Conservation (phyloP, 2,113 vertebrate species). For the Chloroceryle aenea region DNA sequence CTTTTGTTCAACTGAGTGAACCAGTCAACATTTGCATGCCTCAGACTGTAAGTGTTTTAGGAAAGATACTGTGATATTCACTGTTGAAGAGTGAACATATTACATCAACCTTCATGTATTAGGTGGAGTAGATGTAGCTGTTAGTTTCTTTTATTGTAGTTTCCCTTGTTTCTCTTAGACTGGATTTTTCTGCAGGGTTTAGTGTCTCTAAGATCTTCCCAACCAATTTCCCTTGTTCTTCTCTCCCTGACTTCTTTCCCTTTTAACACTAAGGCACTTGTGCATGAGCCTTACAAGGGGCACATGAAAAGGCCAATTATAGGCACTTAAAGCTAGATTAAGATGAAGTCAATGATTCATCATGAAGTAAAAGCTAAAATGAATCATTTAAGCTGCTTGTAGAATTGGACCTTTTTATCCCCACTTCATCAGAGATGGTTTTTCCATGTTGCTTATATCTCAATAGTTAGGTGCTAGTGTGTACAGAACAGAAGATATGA, state of each 20-base stretch:
- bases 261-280: neutral
- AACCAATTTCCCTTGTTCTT: neutral
- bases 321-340: neutral
- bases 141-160: neutral
- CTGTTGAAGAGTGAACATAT: neutral
- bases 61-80: neutral
- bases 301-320: neutral
- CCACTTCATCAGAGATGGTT: constrained; percentile 23
- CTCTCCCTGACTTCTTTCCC: neutral
- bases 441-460: constrained; percentile 28
- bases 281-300: neutral
- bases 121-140: neutral
- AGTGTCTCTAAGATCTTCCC: neutral
- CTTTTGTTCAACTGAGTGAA: neutral
- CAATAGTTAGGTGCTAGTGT: neutral
- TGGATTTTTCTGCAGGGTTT: neutral
- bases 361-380: constrained; percentile 23
- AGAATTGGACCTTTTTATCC: neutral
- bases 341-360: neutral
- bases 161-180: neutral
- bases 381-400: constrained; percentile 4
- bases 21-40: neutral
- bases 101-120: neutral
- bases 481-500: neutral
- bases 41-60: neutral